Base-by-base conservation (phyloP, 2,888 invertebrate species). In the Axea sp. region DNA sequence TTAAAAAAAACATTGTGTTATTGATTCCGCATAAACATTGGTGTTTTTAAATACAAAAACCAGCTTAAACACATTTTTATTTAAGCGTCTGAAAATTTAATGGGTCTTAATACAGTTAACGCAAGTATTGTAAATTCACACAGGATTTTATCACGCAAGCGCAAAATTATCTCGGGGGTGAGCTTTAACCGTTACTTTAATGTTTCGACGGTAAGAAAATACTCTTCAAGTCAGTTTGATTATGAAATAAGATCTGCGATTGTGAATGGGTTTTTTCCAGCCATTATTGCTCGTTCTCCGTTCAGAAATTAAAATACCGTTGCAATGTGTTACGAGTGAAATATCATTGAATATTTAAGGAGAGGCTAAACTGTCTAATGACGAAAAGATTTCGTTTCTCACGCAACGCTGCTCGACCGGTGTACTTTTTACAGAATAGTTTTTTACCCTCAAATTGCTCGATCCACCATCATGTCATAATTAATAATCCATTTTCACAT, bases 401-500 rank as follows among this genome's bases (percentile, higher is more conserved):
- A 24, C 31, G 57, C 31, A 55, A 39, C 45, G 37, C 12, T 39
- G 6, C 6, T 9, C 35, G 55, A 33, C 33, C 47, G 55, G 37
- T 51, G 22, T 28, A 14, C 49, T 59, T 68, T 59, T 59, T 51
- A 9, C 28, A n/a, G 24, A 11, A 30, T n/a, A n/a, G n/a, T n/a
- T n/a, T n/a, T n/a, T n/a, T n/a, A n/a, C n/a, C n/a, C n/a, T n/a
- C n/a, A n/a, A n/a, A 3, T 24, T 22, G 28, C 43, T 35, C 17
- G 31, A 9, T 3, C 43, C 7, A 1, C 7, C 22, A n/a, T 9
- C 2, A 39, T 53, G 45, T 74, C 64, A 74, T 69, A 65, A 74
- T 74, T 69, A 74, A 74, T 74, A 69, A 74, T 41, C 69, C 59
- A 74, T 74, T 74, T 64, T 65, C 41, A 12, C 19, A 35, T 74